Evolutionary conservation across 2,888 invertebrate species (phyloP).

Genomic region (Oxycera nigricornis): DNA sequence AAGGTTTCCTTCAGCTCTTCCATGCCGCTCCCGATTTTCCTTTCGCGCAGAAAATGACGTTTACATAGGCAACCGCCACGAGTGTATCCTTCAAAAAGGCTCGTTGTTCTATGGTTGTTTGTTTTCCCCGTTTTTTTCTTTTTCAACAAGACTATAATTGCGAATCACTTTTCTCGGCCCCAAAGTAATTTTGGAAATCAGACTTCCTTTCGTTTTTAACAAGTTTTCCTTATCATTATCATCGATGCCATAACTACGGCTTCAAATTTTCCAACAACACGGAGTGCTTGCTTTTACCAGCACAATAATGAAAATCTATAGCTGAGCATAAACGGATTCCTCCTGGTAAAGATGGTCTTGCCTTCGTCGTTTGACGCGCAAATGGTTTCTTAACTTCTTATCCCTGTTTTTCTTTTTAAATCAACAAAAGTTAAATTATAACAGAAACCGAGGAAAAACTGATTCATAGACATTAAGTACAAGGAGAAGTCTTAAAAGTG

Average conservation of each 20-base stretch:
- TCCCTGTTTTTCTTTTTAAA: not conserved
- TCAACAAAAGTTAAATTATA: not conserved
- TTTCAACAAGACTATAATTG: not conserved
- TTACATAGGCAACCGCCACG: not conserved
- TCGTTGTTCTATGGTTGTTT: not conserved
- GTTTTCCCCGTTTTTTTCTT: not conserved
- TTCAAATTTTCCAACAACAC: not conserved
- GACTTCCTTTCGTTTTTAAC: not conserved
- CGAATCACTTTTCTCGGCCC: not conserved
- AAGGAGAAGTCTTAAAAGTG: conserved; percentile 4
- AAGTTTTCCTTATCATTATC: conserved; percentile 5
- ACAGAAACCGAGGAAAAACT: not conserved
- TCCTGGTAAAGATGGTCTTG: not conserved
- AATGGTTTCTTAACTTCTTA: not conserved
- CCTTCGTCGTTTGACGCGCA: no score
- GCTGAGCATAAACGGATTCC: not conserved
- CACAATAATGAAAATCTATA: conserved; percentile 1
- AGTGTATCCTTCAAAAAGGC: not conserved
- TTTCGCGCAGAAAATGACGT: not conserved
- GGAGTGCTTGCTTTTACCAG: no score
- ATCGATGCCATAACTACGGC: not conserved
- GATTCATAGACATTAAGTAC: not conserved
- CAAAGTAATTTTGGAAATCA: not conserved
- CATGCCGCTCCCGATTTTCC: not conserved
- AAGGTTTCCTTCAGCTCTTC: not conserved